Base-by-base conservation (phyloP, 2,113 vertebrate species). In the Pica pica region DNA sequence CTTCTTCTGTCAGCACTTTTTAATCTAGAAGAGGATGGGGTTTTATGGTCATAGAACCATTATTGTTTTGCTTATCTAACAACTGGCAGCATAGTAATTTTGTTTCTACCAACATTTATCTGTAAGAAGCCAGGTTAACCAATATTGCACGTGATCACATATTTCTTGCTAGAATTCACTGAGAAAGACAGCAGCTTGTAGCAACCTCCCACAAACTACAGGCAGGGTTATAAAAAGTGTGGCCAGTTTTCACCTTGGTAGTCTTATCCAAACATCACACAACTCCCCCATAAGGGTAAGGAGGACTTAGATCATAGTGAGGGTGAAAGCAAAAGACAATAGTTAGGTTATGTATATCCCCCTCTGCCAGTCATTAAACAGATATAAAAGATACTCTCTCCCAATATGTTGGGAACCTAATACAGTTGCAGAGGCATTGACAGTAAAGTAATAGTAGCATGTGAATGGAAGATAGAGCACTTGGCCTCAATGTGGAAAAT, bases 61-160 rank as follows among this genome's bases (percentile, higher is more conserved):
- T n/a, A 71, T 4, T 56, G 41, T 53, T 73, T 65, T 56, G 46
- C 24, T 89, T 81, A 74, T 56, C 37, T 73, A 77, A 52, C 23
- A 81, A 76, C 20, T 44, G 23, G 61, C 78, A 75, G 56, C 16
- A 67, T 6, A 79, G 63, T 59, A 59, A 53, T 64, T 63, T 50
- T 44, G 30, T 53, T 69, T 69, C 35, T 61, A 52, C 13, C n/a
- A 71, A 67, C 6, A 71, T 22, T 69, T 39, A 69, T 27, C 31
- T 57, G 22, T 37, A 90, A 82, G 24, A 71, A 83, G 44, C 18
- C 21, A 76, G 44, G 52, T 80, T 71, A 73, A 42, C 28, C 42
- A 69, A 27, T 26, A 39, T 13, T 37, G 16, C 3, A 27, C 2
- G 10, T 9, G 16, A 61, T 50, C 35, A 76, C 1, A 0, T 50